Evolutionary conservation across 2,113 vertebrate species (phyloP).

Genomic region (Saguinus midas): DNA sequence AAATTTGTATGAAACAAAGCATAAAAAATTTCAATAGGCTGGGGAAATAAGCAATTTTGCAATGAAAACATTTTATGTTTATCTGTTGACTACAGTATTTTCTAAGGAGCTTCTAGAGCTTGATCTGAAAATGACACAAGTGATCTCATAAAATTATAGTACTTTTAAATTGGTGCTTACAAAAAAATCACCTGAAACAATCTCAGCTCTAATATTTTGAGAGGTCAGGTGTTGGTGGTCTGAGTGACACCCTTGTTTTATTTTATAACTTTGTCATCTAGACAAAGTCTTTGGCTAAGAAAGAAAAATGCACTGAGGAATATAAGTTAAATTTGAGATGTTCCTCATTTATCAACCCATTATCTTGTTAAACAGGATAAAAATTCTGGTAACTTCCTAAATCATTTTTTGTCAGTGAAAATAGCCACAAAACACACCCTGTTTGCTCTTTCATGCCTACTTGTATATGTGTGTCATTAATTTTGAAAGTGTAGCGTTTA

Average conservation of each 20-base stretch:
- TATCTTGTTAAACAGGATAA: background rate
- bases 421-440: background rate
- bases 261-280: background rate
- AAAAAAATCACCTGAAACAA: no score
- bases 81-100: background rate
- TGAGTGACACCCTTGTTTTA: background rate
- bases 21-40: background rate
- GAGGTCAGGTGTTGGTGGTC: background rate
- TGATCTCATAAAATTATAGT: background rate
- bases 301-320: background rate
- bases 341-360: background rate
- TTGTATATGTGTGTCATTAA: background rate
- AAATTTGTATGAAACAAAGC: background rate
- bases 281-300: background rate
- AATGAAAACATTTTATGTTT: background rate
- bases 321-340: background rate
- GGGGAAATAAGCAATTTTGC: constrained; percentile 11
- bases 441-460: background rate
- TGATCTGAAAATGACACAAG: background rate
- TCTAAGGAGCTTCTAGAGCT: background rate
- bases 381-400: background rate
- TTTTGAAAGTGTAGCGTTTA: background rate
- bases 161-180: background rate
- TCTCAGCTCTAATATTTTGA: no score
- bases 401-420: background rate